Evolutionary conservation across 2,888 invertebrate species (phyloP).

Genomic region (Volucella inflata): DNA sequence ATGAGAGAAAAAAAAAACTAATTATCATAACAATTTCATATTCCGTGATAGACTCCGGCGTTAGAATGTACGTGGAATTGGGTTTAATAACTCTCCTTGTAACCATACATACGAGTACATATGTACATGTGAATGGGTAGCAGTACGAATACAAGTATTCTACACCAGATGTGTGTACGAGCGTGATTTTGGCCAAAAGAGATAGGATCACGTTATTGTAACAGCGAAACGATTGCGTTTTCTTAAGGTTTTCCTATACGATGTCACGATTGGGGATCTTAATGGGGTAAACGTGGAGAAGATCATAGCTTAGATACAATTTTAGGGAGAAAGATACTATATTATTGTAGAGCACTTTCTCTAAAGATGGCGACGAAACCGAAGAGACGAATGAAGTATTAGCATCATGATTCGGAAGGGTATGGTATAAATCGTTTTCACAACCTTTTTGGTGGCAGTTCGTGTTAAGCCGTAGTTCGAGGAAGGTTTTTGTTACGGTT

Average conservation of each 20-base stretch:
- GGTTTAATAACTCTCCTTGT: conserved; percentile 10
- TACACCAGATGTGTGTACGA: no score
- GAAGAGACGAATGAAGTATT: conserved; percentile 7
- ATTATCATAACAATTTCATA: conserved; percentile 56
- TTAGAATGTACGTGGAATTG: conserved; percentile 31
- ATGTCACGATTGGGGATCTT: conserved; percentile 59
- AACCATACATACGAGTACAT: not conserved
- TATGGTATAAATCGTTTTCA: not conserved
- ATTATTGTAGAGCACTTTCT: conserved; percentile 41
- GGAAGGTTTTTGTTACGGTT: not conserved
- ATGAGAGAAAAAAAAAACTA: conserved; percentile 29
- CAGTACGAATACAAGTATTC: no score
- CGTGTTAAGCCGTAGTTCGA: not conserved
- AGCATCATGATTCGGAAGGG: conserved; percentile 8
- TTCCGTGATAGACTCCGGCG: conserved; percentile 35
- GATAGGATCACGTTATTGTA: conserved; percentile 52
- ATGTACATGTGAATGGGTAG: not conserved
- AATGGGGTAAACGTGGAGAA: conserved; percentile 59
- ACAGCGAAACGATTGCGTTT: conserved; percentile 37
- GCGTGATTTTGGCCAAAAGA: conserved; percentile 1
- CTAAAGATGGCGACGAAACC: not conserved
- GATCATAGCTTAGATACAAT: conserved; percentile 37
- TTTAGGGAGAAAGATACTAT: conserved; percentile 42
- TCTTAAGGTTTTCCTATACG: conserved; percentile 30
- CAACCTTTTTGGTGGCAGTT: not conserved